A percentile compares a stretch with the other conserved stretches of the same genome.
These are phyloP conservation scores for Heteromyza rotundicornis DNA, from an alignment of 2,888 invertebrate genomes.

Conservation along the genomic window DNA sequence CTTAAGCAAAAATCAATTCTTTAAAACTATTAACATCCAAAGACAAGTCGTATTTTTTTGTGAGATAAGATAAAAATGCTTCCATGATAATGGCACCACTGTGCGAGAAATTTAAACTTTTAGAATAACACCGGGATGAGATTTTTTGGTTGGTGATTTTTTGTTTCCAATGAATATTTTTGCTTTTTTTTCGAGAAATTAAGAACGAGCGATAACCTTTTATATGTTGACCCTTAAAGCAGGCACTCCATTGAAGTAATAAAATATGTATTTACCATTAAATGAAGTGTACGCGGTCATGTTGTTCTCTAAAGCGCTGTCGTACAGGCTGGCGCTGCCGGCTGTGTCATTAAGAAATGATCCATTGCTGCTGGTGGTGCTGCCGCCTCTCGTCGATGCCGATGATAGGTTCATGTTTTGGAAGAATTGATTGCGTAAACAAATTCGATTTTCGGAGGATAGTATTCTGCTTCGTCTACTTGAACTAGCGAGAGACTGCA, in stretches of 20 bases:
- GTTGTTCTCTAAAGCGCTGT: slow-evolving; percentile 57
- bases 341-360: slow-evolving; percentile 21
- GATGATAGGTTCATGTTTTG: slow-evolving; percentile 38
- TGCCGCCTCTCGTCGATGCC: slow-evolving; percentile 14
- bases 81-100: no score
- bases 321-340: slow-evolving; percentile 48
- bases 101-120: no score
- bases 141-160: no score
- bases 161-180: no score
- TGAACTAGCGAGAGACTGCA: neutral
- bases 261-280: slow-evolving; percentile 45
- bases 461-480: neutral
- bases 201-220: no score
- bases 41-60: no score
- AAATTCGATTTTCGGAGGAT: slow-evolving; percentile 35
- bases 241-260: slow-evolving; percentile 6
- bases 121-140: no score
- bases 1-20: no score
- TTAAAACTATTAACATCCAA: no score
- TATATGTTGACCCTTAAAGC: no score
- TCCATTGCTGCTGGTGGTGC: neutral
- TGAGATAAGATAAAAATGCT: no score
- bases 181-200: slow-evolving; percentile 13
- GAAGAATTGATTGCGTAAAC: slow-evolving; percentile 35
- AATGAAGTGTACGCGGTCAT: slow-evolving; percentile 46